Evolutionary conservation across 2,797 vertebrate genomes (phyloP).

Genomic region (Notolabrus celidotus): DNA sequence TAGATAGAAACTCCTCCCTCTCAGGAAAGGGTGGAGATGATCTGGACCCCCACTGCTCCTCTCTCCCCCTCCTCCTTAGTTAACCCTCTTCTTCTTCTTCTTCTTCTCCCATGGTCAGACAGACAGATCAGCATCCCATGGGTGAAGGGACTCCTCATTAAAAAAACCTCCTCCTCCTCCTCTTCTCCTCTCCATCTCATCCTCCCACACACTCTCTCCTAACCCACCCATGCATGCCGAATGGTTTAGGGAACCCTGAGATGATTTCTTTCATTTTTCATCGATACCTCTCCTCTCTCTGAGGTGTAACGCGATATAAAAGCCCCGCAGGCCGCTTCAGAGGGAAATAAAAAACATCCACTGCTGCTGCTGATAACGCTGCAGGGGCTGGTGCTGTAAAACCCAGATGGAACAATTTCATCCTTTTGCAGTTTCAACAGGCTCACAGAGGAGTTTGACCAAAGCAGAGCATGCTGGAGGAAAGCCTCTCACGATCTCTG

Average conservation of each 20-base stretch:
- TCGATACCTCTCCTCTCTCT: slow-evolving; percentile 7
- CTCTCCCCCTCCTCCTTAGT: background rate
- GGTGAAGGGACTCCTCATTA: slow-evolving; percentile 48
- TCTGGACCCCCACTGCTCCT: slow-evolving; percentile 10
- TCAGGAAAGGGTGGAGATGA: slow-evolving; percentile 51
- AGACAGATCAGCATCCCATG: slow-evolving; percentile 39
- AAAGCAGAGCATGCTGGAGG: slow-evolving; percentile 2
- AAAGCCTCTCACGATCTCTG: background rate
- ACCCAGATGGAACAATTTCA: slow-evolving; percentile 20
- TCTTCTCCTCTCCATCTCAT: slow-evolving; percentile 50
- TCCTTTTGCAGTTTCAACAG: background rate
- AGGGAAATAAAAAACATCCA: background rate
- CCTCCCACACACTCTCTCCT: slow-evolving; percentile 48
- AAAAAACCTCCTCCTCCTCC: slow-evolving; percentile 34
- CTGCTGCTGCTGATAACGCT: background rate
- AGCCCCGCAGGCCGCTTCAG: slow-evolving; percentile 6
- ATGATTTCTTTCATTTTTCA: slow-evolving; percentile 12
- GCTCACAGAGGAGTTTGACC: slow-evolving; percentile 4
- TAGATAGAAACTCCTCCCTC: slow-evolving; percentile 17
- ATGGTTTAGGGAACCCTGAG: slow-evolving; percentile 32
- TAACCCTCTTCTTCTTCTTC: background rate
- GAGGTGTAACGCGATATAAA: background rate
- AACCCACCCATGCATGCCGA: slow-evolving; percentile 27
- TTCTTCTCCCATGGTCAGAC: slow-evolving; percentile 32
- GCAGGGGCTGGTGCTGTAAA: background rate